Conservation (phyloP, 2,888 invertebrate genomes). For the Slavum lentiscoides region DNA sequence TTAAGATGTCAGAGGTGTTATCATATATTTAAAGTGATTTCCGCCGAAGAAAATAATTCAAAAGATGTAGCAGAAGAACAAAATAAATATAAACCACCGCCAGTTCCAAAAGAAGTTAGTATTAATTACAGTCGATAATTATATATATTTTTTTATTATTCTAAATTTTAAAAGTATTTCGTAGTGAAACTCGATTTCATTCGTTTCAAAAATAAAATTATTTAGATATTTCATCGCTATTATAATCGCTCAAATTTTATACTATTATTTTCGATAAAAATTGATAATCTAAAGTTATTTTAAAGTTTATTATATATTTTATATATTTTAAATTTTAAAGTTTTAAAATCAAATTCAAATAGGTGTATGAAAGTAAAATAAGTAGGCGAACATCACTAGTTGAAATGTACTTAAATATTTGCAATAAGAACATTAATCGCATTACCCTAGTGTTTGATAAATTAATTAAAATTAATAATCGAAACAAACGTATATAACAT, state of each 20-base stretch:
- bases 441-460: too few relatives aligned
- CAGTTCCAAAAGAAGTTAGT: conserved; percentile 82
- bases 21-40: conserved; percentile 94
- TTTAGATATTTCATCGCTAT: too few relatives aligned
- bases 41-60: conserved; percentile 63
- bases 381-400: background rate
- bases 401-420: background rate
- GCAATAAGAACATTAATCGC: background rate
- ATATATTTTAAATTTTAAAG: background rate
- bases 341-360: background rate
- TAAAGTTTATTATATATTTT: too few relatives aligned
- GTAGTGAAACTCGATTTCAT: too few relatives aligned
- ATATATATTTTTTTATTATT: background rate
- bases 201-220: too few relatives aligned
- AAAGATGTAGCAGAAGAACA: conserved; percentile 76
- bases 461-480: too few relatives aligned
- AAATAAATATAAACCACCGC: conserved; percentile 83
- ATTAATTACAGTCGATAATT: too few relatives aligned
- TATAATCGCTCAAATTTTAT: too few relatives aligned
- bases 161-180: too few relatives aligned
- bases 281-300: too few relatives aligned
- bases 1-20: conserved; percentile 98
- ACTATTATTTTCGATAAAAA: too few relatives aligned
- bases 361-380: background rate
- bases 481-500: too few relatives aligned